Percentiles rank a stretch among this genome's conserved stretches.
phyloP scores from a whole-genome alignment of 2,113 vertebrate genomes.

The Pelecanoides urinatrix region DNA sequence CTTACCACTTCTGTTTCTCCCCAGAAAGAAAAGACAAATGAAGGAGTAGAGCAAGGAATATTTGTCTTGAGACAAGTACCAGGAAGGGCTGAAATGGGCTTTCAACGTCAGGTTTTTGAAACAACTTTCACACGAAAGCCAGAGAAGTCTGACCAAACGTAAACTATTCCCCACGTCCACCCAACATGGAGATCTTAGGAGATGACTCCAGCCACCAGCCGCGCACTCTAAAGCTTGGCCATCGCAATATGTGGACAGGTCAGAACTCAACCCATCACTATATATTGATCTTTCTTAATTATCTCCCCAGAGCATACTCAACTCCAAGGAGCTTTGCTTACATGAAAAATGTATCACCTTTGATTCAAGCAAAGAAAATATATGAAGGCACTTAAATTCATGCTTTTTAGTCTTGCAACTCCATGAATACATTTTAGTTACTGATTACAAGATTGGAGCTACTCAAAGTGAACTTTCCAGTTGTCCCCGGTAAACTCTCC shows the following conservation, averaged over 20 bases:
- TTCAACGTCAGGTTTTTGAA: not conserved
- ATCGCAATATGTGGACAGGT: not conserved
- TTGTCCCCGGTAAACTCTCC: not conserved
- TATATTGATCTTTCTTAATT: slow-evolving; percentile 18
- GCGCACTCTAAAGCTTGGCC: not conserved
- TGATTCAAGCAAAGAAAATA: slow-evolving; percentile 1
- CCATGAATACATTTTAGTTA: not conserved
- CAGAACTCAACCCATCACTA: slow-evolving; percentile 34
- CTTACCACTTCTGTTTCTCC: not conserved
- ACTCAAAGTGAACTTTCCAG: not conserved
- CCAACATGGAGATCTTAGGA: fast-evolving
- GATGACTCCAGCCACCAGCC: not conserved
- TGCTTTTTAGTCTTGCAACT: not conserved
- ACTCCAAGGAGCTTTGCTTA: not conserved
- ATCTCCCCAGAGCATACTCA: slow-evolving; percentile 6
- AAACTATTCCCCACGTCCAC: not conserved
- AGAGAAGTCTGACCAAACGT: not conserved
- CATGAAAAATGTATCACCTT: slow-evolving; percentile 29
- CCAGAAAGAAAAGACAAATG: not conserved
- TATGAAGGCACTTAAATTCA: not conserved
- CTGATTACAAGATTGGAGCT: not conserved
- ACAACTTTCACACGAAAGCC: fast-evolving
- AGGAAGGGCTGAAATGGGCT: not conserved
- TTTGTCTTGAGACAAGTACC: not conserved
- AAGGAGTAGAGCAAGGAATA: not conserved